Evolutionary conservation across 2,888 invertebrate species (phyloP), one percentile per base, ranked within the genome.

Genomic region (Drosophila nigricruria): DNA sequence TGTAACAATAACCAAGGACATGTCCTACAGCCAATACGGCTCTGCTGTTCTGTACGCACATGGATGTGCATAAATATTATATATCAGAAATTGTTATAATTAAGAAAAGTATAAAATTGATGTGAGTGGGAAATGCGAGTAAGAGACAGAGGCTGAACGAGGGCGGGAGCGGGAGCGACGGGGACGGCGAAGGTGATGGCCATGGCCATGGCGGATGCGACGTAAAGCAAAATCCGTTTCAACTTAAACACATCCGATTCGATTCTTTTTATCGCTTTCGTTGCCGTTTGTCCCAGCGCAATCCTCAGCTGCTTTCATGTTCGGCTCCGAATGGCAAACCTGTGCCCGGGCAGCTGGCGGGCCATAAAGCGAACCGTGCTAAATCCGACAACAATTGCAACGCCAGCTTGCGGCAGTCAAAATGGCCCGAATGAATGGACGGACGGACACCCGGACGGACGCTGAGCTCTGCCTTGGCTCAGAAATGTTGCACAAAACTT

Each of bases 161-260:
- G 18, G 4, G 38, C n/a, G 0, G 3, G 16, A 3, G 8, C 2
- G 9, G n/a, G 3, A 20, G 14, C 30, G 23, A 14, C 49, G 30
- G 16, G 52, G 12, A 5, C 5, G 14, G n/a, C 14, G 6, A 10
- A n/a, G 23, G 5, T 14, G 23, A 8, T 25, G 47, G 32, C 5
- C 18, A 32, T 36, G 38, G 27, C 34, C 18, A 32, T 36, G 38
- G 27, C 34, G 50, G 50, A 34, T 34, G 32, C 30, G 34, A 34
- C 16, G 34, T 52, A 52, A 52, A 52, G 32, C 20, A 34, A 52
- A 53, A 88, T 83, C 81, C 83, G 83, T 70, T 80, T 70, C 81
- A 86, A 86, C 83, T 83, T 83, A 80, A 86, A 70, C 73, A 77
- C 66, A 75, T 86, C 83, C 78, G 87, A 80, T 77, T 78, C 81